Evolutionary conservation across 2,888 invertebrate genomes (phyloP).

Genomic region (Synanthedon tipuliformis): DNA sequence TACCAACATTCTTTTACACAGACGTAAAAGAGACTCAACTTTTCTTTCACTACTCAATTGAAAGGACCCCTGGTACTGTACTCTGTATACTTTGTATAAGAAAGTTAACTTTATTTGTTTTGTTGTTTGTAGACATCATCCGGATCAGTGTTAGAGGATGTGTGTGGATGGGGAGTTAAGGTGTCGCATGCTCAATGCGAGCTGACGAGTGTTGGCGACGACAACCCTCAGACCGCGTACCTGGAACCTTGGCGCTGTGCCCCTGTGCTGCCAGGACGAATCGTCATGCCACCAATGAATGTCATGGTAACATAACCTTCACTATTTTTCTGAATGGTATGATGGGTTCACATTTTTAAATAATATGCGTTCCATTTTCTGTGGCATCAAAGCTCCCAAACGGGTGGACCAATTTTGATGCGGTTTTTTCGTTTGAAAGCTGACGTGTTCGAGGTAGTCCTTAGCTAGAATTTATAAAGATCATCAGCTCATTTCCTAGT

Average conservation of each 20-base stretch:
- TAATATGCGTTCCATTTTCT: neutral
- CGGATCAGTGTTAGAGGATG: slow-evolving; percentile 34
- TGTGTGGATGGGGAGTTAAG: slow-evolving; percentile 55
- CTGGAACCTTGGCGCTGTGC: slow-evolving; percentile 59
- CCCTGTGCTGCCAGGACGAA: slow-evolving; percentile 46
- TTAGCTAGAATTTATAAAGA: too few species aligned
- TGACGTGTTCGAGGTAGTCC: too few species aligned
- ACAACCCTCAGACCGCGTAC: slow-evolving; percentile 26
- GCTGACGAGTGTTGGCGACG: slow-evolving; percentile 31
- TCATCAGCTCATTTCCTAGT: too few species aligned
- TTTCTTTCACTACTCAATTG: too few species aligned
- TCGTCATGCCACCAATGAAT: slow-evolving; percentile 36
- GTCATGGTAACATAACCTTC: neutral
- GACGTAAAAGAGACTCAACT: too few species aligned
- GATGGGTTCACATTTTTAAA: neutral
- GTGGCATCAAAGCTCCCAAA: too few species aligned
- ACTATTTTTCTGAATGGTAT: too few species aligned
- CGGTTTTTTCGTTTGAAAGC: too few species aligned
- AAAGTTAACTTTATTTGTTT: neutral
- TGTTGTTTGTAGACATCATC: slow-evolving; percentile 27
- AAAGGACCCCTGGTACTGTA: too few species aligned
- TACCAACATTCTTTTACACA: too few species aligned
- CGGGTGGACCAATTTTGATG: too few species aligned
- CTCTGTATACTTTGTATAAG: too few species aligned
- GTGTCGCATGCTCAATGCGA: slow-evolving; percentile 52